Evolutionary conservation across 2,888 invertebrate genomes (phyloP), one percentile per base, ranked within the genome.

Genomic region (Caenorhabditis macrosperma): DNA sequence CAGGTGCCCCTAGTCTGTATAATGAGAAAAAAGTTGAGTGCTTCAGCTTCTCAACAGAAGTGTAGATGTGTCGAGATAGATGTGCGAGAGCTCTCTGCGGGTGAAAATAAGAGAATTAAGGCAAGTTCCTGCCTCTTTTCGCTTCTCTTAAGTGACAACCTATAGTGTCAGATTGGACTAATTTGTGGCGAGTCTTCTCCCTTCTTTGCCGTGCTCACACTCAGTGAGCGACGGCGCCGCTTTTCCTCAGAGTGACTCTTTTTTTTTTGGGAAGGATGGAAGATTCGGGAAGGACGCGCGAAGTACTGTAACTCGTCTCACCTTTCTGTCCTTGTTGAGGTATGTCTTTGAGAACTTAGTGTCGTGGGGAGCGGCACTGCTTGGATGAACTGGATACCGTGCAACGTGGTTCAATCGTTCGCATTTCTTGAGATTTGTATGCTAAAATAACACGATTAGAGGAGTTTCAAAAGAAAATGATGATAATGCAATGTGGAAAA

Each of bases 301-400:
- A 26, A 48, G n/a, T 69, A 71, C 77, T 52, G 64, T 71, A 69
- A 20, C 22, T 41, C 9, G 17, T 59, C 81, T 30, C n/a, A 90
- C 87, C 88, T 90, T 89, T 83, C 90, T 88, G 84, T 90, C 89
- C 82, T 90, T 90, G 84, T 90, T 90, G 83, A 89, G 85, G 82
- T 90, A 90, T 61, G 87, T 84, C 82, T 89, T 88, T 75, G 85
- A 85, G 78, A 90, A 90, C 85, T 90, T 90, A 87, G 88, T 86
- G 78, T 89, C 88, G 88, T 88, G 86, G 57, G 86, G 86, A 50
- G 88, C 84, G 66, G 86, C 84, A 79, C 88, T 86, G 67, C 86
- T 83, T 35, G 90, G 89, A 87, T 89, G 86, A 59, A 88, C 88
- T 67, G 90, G 88, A 86, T 88, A 85, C 67, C 90, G 88, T 60